Evolutionary conservation across 2,113 vertebrate genomes (phyloP).

Genomic region (Cervus canadensis): DNA sequence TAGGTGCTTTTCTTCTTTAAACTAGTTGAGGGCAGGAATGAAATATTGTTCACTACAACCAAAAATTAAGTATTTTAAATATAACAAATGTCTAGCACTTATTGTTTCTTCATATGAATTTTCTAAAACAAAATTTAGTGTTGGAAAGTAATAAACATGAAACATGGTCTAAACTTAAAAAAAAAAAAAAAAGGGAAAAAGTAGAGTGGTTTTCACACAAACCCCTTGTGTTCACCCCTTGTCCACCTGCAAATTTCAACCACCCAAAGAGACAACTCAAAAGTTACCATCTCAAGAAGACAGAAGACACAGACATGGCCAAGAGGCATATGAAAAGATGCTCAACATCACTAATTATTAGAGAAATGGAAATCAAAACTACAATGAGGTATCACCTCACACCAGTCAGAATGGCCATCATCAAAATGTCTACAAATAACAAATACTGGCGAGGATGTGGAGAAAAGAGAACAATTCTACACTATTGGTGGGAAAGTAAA

Average conservation of each 20-base stretch:
- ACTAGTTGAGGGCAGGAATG: neutral
- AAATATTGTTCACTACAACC: neutral
- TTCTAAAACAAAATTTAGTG: neutral
- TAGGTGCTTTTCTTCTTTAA: neutral
- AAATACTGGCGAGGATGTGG: neutral
- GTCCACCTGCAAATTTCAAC: neutral
- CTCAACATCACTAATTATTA: neutral
- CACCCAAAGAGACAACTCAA: neutral
- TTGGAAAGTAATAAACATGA: neutral
- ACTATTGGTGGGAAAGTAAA: neutral
- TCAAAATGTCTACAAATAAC: neutral
- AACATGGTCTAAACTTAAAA: neutral
- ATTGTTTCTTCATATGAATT: neutral
- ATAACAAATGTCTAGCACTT: neutral
- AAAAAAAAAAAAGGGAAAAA: neutral
- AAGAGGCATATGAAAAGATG: neutral
- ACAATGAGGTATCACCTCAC: neutral
- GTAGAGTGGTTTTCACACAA: neutral
- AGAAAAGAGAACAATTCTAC: neutral
- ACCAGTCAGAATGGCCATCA: neutral
- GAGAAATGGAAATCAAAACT: neutral
- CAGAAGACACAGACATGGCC: neutral
- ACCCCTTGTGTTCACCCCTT: neutral
- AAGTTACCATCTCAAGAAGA: neutral
- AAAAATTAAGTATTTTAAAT: neutral